These are phyloP conservation scores for Dinothrombium tinctorium DNA, from an alignment of 1,140 invertebrate species.

Conservation along the genomic window DNA sequence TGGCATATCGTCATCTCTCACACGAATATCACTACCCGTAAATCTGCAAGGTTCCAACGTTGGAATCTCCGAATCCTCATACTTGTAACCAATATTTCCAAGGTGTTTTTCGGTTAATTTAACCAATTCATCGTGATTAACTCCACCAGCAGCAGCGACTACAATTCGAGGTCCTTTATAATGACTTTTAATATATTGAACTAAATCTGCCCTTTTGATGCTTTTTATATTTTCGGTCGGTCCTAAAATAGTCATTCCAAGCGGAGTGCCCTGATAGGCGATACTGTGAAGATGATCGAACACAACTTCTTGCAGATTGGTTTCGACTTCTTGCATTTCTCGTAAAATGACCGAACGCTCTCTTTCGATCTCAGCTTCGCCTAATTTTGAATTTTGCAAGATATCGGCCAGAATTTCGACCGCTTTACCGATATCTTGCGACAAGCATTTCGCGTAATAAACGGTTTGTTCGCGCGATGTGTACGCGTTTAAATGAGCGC, in stretches of 20 bases:
- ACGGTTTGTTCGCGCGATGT: conserved; percentile 97
- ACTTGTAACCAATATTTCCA: conserved; percentile 33
- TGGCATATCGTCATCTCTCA: conserved; percentile 83
- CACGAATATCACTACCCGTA: conserved; percentile 70
- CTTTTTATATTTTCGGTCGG: conserved; percentile 89
- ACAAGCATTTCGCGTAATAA: conserved; percentile 94
- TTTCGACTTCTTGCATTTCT: conserved; percentile 91
- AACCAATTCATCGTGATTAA: conserved; percentile 67
- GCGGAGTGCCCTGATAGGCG: conserved; percentile 81
- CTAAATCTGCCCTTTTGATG: conserved; percentile 60
- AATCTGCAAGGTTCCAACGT: conserved; percentile 47
- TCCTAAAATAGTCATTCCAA: conserved; percentile 90
- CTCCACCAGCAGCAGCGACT: conserved; percentile 76
- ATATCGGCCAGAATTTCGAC: conserved; percentile 95
- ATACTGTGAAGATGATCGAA: conserved; percentile 93
- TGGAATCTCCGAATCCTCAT: conserved; percentile 27
- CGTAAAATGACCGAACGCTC: conserved; percentile 90
- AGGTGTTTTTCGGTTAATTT: conserved; percentile 63
- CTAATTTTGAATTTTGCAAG: conserved; percentile 84
- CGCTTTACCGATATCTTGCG: conserved; percentile 55
- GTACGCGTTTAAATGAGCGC: conserved; percentile 96
- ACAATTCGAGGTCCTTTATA: conserved; percentile 89
- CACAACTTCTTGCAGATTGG: conserved; percentile 97
- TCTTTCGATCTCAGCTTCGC: conserved; percentile 70
- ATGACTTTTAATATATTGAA: conserved; percentile 64